Base-by-base conservation (phyloP, 1,140 invertebrate genomes). In the Lordiphosa clarofinis region DNA sequence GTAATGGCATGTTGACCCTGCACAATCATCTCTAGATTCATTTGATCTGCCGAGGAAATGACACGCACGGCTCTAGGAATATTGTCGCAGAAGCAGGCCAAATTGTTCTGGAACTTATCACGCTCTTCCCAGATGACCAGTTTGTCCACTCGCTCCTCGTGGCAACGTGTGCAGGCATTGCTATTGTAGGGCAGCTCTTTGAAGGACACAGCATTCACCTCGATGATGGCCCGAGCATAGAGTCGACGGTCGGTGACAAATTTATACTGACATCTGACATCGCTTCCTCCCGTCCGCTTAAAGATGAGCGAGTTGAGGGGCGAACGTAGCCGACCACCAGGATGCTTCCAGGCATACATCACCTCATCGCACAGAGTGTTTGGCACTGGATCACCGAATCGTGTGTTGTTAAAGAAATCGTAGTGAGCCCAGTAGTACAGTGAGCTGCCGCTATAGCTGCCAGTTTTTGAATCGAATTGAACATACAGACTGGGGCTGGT, bases 351-450 rank as follows among this genome's bases (percentile, higher is more conserved):
- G 0, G 94, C 94, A 4, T 94, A 92, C 75, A 96, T 96, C 0
- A 94, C 92, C 87, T 97, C 95, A 74, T 97, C 96, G 88, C 96
- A 97, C 6, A 93, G 92, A 0, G 94, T 96, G 15, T 93, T 93
- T 0, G 92, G 91, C 0, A 96, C 93, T 0, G 94, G 93, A 52
- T 95, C 94, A 0, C 96, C 96, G 56, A 94, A 95, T 28, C 93
- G 92, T 0, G 94, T 96, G 56, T 96, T 95, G 86, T 97, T 97
- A 89, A 96, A 97, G 89, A 97, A 97, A 75, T 97, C 95, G 69
- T 96, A 97, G 87, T 96, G 95, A 0, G 95, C 95, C 95, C 95
- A 96, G 86, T 96, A 97, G 84, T 97, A 96, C 0, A 97, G 89
- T 0, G 95, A 96, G 12, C 91, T 95, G 89, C 95, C 95, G 19